A percentile compares a stretch with the other conserved stretches of the same genome.
phyloP scores from a whole-genome alignment of 64 coral and sea anemone genomes.

The Montipora cactus region DNA sequence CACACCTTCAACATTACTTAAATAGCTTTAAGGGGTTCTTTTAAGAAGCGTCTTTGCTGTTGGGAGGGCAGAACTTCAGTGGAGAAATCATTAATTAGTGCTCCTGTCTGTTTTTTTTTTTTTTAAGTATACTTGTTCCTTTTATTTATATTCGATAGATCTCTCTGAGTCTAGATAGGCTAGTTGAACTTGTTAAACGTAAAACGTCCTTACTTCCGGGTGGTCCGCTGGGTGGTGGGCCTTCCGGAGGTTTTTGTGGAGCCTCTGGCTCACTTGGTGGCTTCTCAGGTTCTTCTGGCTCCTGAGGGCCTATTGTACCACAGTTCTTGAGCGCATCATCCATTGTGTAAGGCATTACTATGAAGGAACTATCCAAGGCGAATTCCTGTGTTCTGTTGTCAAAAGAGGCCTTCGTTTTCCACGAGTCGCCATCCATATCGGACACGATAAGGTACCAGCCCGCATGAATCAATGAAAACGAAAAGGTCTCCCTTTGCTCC shows the following conservation, averaged over 20 bases:
- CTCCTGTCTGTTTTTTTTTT: no score
- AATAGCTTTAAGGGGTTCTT: no score
- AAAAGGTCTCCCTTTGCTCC: conserved; percentile 64
- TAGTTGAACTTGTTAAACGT: background rate
- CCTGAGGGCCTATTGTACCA: conserved; percentile 21
- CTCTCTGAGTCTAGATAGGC: no score
- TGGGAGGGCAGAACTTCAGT: no score
- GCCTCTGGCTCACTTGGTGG: background rate
- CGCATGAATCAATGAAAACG: conserved; percentile 59
- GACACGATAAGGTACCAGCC: conserved; percentile 37
- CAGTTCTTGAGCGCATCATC: conserved; percentile 33
- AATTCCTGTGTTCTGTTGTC: conserved; percentile 60
- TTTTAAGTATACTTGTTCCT: no score
- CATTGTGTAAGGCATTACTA: conserved; percentile 42
- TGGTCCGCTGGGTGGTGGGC: background rate
- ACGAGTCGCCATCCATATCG: conserved; percentile 8
- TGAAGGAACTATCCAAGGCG: conserved; percentile 50
- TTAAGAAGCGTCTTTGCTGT: no score
- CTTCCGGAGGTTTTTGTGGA: background rate
- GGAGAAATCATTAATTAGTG: no score
- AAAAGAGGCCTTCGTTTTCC: background rate
- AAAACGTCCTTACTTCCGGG: conserved; percentile 16
- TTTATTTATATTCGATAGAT: no score
- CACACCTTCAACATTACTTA: no score
- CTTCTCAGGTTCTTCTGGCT: conserved; percentile 2